Evolutionary conservation across 2,113 vertebrate genomes (phyloP), one percentile per base, ranked within the genome.

Genomic region (Oreochromis niloticus): DNA sequence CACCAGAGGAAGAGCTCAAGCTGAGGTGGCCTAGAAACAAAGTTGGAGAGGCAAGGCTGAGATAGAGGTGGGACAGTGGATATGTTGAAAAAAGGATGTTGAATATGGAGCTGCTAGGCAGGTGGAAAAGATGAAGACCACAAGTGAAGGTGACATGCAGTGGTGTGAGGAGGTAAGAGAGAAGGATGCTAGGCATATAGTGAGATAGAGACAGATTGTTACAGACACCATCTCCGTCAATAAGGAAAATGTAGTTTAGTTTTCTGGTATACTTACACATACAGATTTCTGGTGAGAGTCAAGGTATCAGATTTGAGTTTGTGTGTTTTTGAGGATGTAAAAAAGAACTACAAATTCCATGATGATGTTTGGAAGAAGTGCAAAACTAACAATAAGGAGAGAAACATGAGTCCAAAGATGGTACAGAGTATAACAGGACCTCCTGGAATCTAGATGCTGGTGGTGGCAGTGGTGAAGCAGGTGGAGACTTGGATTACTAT

Each of bases 1-100:
- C n/a, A 71, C 24, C 66, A 71, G 1, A 43, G n/a, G 66, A 0
- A 73, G 0, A 16, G 39, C 39, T 43, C 22, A 16, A 13, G 22
- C 13, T 73, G 13, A 46, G n/a, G n/a, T 43, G n/a, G 39, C 22
- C 13, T 46, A 3, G 66, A 71, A 9, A 43, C n/a, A 71, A 71
- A 27, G 39, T 43, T 39, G 19, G 19, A 66, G 61, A 66, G 10
- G 0, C 61, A 39, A 66, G 34, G 61, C 10, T 39, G 61, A 66
- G 61, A 39, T 1, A 24, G 66, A 71, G 36, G 5, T 9, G n/a
- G 22, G 39, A 43, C 22, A 24, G n/a, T 0, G 1, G n/a, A 71
- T 71, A 16, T 43, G 13, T 43, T 71, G 1, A n/a, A 71, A 8
- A 73, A 73, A 46, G 7, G 66, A 73, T 73, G 66, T 10, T 27